Evolutionary conservation across 2,113 vertebrate genomes (phyloP).

Genomic region (Aramus guarauna): DNA sequence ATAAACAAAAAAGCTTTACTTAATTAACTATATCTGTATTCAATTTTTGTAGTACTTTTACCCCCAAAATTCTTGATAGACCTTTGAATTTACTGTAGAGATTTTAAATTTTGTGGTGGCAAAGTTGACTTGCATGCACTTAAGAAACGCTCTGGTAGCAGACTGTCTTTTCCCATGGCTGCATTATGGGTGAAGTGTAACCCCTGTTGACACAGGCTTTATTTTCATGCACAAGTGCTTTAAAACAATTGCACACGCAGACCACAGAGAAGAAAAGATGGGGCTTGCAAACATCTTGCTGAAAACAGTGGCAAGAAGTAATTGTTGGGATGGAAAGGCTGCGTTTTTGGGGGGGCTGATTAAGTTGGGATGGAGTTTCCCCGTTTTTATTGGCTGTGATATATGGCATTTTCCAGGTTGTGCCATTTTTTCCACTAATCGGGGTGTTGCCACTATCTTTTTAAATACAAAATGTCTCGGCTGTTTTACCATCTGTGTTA

Average conservation of each 20-base stretch:
- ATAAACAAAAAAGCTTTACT: neutral
- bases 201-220: neutral
- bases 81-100: neutral
- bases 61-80: accelerated
- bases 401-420: neutral
- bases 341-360: neutral
- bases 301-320: neutral
- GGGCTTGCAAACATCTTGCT: neutral
- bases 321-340: accelerated
- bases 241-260: neutral
- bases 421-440: neutral
- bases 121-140: accelerated
- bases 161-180: neutral
- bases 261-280: neutral
- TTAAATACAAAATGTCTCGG: neutral
- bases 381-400: neutral
- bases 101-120: neutral
- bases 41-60: neutral
- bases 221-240: slow-evolving; percentile 32
- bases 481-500: neutral
- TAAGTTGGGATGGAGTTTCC: neutral
- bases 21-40: neutral
- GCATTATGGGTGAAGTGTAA: neutral
- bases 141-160: neutral
- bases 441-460: neutral